Base-by-base conservation (phyloP, 2,888 invertebrate species). In the Pharmacophagus antenor region DNA sequence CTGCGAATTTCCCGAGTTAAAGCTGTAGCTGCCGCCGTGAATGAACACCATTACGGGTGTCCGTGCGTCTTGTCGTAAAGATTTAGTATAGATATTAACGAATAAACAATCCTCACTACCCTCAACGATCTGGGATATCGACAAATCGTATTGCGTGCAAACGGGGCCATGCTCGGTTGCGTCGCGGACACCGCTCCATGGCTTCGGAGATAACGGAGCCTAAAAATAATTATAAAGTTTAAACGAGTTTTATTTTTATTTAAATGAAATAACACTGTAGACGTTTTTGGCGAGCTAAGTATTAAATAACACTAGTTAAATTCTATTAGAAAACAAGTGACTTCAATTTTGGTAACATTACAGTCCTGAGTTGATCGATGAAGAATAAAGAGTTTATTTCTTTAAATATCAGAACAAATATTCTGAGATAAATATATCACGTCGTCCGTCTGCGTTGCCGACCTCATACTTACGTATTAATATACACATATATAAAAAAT, bases 11-110 rank as follows among this genome's bases (percentile, higher is more conserved):
- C 85, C 85, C 0, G 84, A 82, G 1, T 88, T 88, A 18, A 76
- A 76, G 63, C 77, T 70, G 58, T 76, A 88, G 8, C 74, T 80
- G 1, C 89, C 90, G 3, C 88, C 88, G 60, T 89, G 85, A 41
- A 89, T 79, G 67, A 76, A 89, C 0, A 91, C 80, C 79, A 90
- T 81, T 1, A 88, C 89, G 0, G 88, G 84, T n/a, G 76, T 65
- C 56, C 73, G 74, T 6, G 73, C 67, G 20, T 59, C 62, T 10
- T 62, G 56, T 10, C 65, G 55, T 37, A 80, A 42, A 2, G 73
- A 70, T 64, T 73, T 77, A 4, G 83, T 78, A 54, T 85, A 86
- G 2, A 87, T 71, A 46, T 87, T 87, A 2, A 85, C 62, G 37
- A 77, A 82, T 20, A 87, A 70, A 25, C 86, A 86, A 63, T 85